Evolutionary conservation across 2,797 vertebrate genomes (phyloP).

Genomic region (Sarcoramphus papa): DNA sequence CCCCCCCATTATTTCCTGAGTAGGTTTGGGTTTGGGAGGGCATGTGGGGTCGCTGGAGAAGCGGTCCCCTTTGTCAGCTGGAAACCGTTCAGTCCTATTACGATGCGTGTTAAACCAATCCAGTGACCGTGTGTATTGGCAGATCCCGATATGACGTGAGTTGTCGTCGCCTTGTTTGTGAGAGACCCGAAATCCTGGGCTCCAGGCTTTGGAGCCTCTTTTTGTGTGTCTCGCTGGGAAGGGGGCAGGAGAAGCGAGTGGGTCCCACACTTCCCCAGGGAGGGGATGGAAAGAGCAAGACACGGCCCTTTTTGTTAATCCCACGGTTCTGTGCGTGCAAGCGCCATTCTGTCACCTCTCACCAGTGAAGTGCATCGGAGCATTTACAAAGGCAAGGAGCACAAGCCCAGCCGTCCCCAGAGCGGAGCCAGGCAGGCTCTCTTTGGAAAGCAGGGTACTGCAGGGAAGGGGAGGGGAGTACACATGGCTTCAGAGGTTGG

Average conservation of each 20-base stretch:
- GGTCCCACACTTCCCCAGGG: not conserved
- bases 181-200: constrained; percentile 50
- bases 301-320: not conserved
- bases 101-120: constrained; percentile 58
- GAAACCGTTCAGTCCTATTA: constrained; percentile 53
- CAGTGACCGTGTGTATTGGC: constrained; percentile 62
- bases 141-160: constrained; percentile 50
- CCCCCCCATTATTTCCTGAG: constrained; percentile 16
- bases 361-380: constrained; percentile 33
- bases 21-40: constrained; percentile 67
- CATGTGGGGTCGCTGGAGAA: constrained; percentile 12
- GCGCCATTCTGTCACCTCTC: constrained; percentile 28
- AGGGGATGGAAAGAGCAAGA: constrained; percentile 14
- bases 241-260: not conserved
- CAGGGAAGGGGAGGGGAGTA: constrained; percentile 57
- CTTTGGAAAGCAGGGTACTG: constrained; percentile 52
- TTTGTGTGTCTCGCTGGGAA: constrained; percentile 31
- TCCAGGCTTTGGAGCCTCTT: constrained; percentile 2
- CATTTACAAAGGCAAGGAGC: constrained; percentile 54
- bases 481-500: constrained; percentile 54
- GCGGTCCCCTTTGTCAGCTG: constrained; percentile 38
- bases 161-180: constrained; percentile 63
- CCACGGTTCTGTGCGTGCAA: not conserved
- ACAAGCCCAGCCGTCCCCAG: constrained; percentile 60
- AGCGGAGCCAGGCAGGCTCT: constrained; percentile 21